Evolutionary conservation across 2,113 vertebrate genomes (phyloP).

Genomic region (Pseudorhombus dupliciocellatus): DNA sequence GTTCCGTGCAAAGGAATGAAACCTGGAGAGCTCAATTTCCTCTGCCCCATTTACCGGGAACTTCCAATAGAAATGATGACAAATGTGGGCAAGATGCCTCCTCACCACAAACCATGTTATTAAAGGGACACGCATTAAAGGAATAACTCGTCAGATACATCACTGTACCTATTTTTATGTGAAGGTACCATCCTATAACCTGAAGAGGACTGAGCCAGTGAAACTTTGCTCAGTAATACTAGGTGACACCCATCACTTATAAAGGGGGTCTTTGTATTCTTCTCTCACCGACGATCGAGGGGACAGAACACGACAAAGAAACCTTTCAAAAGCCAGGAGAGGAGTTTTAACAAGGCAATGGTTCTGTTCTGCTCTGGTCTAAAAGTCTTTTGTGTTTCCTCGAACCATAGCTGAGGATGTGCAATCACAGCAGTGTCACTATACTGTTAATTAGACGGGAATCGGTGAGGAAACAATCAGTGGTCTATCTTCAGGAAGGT

Average conservation of each 20-base stretch:
- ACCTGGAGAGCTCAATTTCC: conserved; percentile 23
- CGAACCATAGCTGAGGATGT: neutral
- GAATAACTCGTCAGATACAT: neutral
- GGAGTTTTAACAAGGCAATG: neutral
- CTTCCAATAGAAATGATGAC: neutral
- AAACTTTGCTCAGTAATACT: neutral
- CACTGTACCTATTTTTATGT: too few species aligned
- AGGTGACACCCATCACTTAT: conserved; percentile 18
- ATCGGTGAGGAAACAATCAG: neutral
- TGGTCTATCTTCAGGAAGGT: neutral
- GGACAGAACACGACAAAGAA: conserved; percentile 36
- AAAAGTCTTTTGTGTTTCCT: neutral
- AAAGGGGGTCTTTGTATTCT: neutral
- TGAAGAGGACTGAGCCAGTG: conserved; percentile 3
- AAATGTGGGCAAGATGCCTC: neutral
- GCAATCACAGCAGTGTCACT: neutral
- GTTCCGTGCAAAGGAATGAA: conserved; percentile 14
- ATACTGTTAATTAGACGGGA: neutral
- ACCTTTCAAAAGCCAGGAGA: conserved; percentile 23
- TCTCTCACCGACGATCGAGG: neutral
- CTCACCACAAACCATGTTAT: neutral
- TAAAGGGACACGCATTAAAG: neutral
- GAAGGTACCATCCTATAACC: neutral
- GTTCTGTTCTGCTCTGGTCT: conserved; percentile 3
- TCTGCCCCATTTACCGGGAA: conserved; percentile 12